Percentiles rank a stretch among this genome's conserved stretches.
phyloP scores from a whole-genome alignment of 2,888 invertebrate species.

The Prionchulus punctatus region DNA sequence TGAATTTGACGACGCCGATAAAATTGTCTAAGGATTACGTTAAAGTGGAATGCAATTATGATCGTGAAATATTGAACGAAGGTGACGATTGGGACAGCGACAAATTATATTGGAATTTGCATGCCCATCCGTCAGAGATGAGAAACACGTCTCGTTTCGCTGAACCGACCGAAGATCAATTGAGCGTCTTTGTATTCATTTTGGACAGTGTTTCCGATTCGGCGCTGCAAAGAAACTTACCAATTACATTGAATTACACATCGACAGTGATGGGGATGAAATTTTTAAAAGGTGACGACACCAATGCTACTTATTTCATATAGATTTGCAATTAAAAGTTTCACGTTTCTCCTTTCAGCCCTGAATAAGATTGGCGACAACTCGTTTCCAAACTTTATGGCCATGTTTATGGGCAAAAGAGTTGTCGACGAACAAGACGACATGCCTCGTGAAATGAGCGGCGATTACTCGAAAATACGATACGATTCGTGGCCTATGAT shows the following conservation, averaged over 20 bases:
- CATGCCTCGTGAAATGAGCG: background rate
- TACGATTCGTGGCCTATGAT: constrained; percentile 7
- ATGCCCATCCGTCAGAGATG: background rate
- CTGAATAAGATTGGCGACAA: constrained; percentile 7
- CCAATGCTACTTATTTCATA: too few species aligned
- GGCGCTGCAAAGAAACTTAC: background rate
- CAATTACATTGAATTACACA: background rate
- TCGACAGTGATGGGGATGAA: background rate
- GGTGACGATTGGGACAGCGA: too few species aligned
- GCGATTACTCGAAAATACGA: constrained; percentile 1
- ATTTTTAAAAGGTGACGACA: background rate
- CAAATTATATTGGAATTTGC: background rate
- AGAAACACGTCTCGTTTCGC: background rate
- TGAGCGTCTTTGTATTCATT: background rate
- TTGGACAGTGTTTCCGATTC: background rate
- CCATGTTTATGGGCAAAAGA: constrained; percentile 1
- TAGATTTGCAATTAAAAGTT: too few species aligned
- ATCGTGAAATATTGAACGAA: too few species aligned
- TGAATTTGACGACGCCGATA: too few species aligned
- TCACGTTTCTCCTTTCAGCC: too few species aligned
- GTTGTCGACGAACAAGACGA: background rate
- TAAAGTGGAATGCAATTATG: too few species aligned
- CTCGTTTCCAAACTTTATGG: constrained; percentile 10
- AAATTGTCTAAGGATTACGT: too few species aligned
- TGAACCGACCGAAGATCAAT: background rate